Conservation (phyloP, 2,888 invertebrate genomes). For the Physocephala rufipes region DNA sequence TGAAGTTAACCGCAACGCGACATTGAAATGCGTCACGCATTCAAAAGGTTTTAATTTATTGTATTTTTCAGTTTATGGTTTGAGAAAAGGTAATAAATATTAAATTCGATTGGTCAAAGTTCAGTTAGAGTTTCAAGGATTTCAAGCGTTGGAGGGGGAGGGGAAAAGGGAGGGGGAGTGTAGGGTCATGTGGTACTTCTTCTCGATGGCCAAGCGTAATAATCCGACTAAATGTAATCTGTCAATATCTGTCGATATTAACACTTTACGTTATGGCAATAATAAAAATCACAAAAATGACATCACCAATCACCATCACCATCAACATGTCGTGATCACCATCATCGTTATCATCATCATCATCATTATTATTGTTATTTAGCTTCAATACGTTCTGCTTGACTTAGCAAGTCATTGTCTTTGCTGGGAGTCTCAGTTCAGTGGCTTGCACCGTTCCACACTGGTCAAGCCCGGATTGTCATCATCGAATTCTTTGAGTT, state of each 20-base stretch:
- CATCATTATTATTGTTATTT: too few species aligned
- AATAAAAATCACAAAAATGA: neutral
- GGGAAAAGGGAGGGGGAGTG: too few species aligned
- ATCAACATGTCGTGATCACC: too few species aligned
- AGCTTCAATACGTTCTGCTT: slow-evolving; percentile 26
- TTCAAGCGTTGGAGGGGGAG: too few species aligned
- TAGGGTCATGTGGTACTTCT: too few species aligned
- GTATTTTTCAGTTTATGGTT: too few species aligned
- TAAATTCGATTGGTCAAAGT: too few species aligned
- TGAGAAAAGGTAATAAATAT: too few species aligned
- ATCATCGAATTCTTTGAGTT: neutral
- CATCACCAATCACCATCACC: neutral
- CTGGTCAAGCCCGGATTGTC: neutral
- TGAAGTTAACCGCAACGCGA: neutral
- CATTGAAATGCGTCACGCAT: slow-evolving; percentile 1
- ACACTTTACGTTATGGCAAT: slow-evolving; percentile 5
- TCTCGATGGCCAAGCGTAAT: too few species aligned
- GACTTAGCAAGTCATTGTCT: slow-evolving; percentile 30
- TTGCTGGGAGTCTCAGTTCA: slow-evolving; percentile 10
- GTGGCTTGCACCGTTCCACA: neutral
- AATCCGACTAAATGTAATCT: slow-evolving; percentile 19
- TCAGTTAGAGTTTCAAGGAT: too few species aligned
- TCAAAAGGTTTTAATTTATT: too few species aligned
- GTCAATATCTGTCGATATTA: slow-evolving; percentile 16
- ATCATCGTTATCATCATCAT: too few species aligned